Evolutionary conservation across 2,797 vertebrate genomes (phyloP), one percentile per base, ranked within the genome.

Genomic region (Paratrypauchen microcephalus): DNA sequence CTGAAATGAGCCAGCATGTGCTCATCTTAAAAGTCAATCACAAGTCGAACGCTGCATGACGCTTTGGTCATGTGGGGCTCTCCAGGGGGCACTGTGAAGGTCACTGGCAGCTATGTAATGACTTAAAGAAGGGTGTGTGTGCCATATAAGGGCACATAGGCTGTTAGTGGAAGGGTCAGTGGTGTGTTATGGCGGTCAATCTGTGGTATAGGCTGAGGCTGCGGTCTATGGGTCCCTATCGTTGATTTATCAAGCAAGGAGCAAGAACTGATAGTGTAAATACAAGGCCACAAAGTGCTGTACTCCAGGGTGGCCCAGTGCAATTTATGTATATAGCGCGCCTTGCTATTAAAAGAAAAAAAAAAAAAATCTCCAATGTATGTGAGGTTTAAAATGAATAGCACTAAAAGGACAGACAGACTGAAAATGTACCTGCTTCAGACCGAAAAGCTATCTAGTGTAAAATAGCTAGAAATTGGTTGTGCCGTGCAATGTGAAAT

Each of bases 401-500:
- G n/a, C 58, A 70, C 67, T 83, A 76, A 52, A 54, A 73, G 71
- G 23, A 58, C 39, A 50, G 39, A 65, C 61, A 70, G 68, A 26
- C 41, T 54, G 58, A 54, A 84, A 74, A 75, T 23, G 8, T 9
- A 65, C 26, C 16, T 70, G 45, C 47, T 57, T 60, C 54, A 12
- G 15, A 23, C 24, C 16, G 54, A 75, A 66, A 26, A 11, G 66
- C 41, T 55, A 26, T 62, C 60, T 80, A 65, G 63, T 85, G 78
- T 89, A 80, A 85, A 84, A 71, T 83, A 73, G 74, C 67, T 84
- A 80, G 41, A 76, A 78, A 78, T 78, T 68, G 66, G 82, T 76
- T 78, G 83, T 90, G 72, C 71, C 52, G 78, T 86, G 74, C 76
- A 64, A 71, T 74, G 86, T 88, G 76, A 75, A 84, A 82, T 79